phyloP scores from a whole-genome alignment of 2,888 invertebrate genomes.

The Andricus quercusramuli region DNA sequence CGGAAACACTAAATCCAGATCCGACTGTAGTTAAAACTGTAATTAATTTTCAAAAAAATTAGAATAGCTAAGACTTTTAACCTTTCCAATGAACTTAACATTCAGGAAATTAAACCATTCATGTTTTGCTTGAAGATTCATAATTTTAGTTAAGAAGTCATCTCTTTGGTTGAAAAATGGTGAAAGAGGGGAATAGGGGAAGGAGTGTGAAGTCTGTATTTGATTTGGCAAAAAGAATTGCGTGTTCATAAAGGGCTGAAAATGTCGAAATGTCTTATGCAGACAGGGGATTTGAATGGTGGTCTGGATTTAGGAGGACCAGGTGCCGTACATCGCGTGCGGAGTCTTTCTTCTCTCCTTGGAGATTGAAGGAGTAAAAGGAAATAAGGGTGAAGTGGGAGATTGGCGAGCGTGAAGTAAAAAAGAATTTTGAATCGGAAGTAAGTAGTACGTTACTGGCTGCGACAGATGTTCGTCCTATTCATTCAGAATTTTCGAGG shows the following conservation, averaged over 20 bases:
- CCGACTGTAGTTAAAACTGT: no score
- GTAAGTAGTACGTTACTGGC: conserved; percentile 33
- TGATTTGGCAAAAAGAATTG: background rate
- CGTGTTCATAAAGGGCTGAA: background rate
- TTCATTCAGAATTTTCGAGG: conserved; percentile 15
- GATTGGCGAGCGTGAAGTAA: conserved; percentile 39
- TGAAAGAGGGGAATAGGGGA: no score
- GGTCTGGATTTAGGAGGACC: conserved; percentile 25
- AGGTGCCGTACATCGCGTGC: conserved; percentile 26
- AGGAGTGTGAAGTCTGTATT: no score
- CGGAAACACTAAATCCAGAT: no score
- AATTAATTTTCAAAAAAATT: no score
- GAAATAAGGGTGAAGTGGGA: conserved; percentile 34
- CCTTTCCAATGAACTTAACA: no score
- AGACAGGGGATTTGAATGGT: background rate
- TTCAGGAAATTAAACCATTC: no score
- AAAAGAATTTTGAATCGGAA: conserved; percentile 39
- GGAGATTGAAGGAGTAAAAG: conserved; percentile 34
- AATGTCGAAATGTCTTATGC: conserved; percentile 12
- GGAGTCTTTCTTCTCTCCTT: conserved; percentile 29
- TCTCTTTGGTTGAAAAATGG: no score
- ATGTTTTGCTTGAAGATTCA: no score
- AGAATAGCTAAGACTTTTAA: no score
- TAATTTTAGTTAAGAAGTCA: no score
- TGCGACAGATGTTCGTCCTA: conserved; percentile 38